A percentile compares a stretch with the other conserved stretches of the same genome.
Conservation (phyloP, 2,113 vertebrate species). For the Pollimyrus isidori region DNA sequence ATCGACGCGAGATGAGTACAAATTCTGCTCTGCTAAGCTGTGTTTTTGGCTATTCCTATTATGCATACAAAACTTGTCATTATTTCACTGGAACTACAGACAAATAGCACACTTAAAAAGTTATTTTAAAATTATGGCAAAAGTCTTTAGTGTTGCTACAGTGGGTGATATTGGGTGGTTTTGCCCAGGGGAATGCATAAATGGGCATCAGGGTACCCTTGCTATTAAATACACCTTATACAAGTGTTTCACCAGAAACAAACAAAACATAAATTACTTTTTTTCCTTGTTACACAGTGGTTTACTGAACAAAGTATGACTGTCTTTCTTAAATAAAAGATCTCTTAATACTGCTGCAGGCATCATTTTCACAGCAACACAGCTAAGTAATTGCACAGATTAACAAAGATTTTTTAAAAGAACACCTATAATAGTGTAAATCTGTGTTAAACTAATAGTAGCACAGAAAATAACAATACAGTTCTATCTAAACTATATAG, state of each 20-base stretch:
- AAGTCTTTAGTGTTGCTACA: background rate
- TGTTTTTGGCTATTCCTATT: background rate
- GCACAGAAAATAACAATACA: background rate
- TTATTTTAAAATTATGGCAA: background rate
- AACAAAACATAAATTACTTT: too few species aligned
- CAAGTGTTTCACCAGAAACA: background rate
- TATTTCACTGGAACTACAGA: background rate
- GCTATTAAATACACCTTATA: background rate
- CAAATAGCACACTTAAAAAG: background rate
- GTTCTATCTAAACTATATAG: background rate
- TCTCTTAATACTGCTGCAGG: background rate
- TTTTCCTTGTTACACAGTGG: too few species aligned
- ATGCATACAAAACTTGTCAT: background rate
- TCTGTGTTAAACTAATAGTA: background rate
- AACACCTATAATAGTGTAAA: background rate
- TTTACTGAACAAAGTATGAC: background rate
- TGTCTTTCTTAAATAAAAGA: background rate
- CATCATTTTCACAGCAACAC: background rate
- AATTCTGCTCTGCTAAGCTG: background rate
- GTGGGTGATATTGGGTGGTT: background rate
- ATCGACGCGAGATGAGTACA: background rate
- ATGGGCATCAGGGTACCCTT: background rate
- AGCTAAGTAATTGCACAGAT: too few species aligned
- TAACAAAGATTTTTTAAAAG: background rate
- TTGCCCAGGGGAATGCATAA: background rate